These are phyloP conservation scores for Xiphophorus couchianus DNA, from an alignment of 2,113 vertebrate species.

Conservation along the genomic window DNA sequence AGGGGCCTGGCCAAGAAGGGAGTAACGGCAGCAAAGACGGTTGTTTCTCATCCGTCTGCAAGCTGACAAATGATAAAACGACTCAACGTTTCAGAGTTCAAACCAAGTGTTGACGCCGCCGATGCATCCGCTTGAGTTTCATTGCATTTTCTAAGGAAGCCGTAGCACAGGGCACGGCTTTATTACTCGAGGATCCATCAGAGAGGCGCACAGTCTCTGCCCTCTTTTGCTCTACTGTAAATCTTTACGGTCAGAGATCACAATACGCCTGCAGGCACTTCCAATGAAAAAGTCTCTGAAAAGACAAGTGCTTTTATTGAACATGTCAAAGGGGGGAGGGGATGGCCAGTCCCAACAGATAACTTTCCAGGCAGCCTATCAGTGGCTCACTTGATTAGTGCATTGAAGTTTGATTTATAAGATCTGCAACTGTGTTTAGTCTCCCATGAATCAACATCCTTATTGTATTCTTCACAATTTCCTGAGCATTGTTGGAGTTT, in stretches of 20 bases:
- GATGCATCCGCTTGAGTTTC: slow-evolving; percentile 11
- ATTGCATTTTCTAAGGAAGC: slow-evolving; percentile 24
- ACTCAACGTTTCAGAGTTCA: slow-evolving; percentile 8
- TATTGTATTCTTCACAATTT: too few relatives aligned
- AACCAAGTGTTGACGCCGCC: slow-evolving; percentile 26
- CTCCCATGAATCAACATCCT: not conserved
- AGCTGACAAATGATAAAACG: slow-evolving; percentile 3
- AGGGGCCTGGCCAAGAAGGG: slow-evolving; percentile 52
- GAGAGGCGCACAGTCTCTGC: not conserved
- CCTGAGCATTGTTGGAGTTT: too few relatives aligned
- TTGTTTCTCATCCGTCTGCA: slow-evolving; percentile 45
- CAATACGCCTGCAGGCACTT: slow-evolving; percentile 26
- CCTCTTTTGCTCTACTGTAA: slow-evolving; percentile 17
- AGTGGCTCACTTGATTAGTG: slow-evolving; percentile 1
- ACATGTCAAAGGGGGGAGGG: slow-evolving; percentile 31
- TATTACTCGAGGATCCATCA: not conserved
- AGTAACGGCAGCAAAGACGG: slow-evolving; percentile 11
- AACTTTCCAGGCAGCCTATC: slow-evolving; percentile 19
- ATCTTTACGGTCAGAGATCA: slow-evolving; percentile 53
- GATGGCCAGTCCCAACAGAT: slow-evolving; percentile 21
- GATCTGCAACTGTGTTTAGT: not conserved
- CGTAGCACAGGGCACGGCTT: slow-evolving; percentile 12
- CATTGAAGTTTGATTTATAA: not conserved
- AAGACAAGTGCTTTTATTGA: slow-evolving; percentile 45
- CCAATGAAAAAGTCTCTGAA: slow-evolving; percentile 38